phyloP scores from a whole-genome alignment of 1,140 invertebrate species.

The Drosophila arawakana region DNA sequence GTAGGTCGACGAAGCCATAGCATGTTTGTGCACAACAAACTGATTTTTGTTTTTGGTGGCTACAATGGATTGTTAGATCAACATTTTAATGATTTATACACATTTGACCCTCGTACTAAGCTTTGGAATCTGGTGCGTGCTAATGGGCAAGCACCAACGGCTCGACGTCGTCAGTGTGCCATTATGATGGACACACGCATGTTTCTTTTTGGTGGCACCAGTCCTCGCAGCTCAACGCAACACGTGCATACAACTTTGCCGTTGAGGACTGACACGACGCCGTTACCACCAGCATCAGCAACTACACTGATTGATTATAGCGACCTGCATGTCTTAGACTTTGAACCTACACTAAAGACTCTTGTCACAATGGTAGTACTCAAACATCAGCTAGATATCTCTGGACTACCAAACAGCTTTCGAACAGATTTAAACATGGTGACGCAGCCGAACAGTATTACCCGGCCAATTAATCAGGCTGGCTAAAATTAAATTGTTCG shows the following conservation, averaged over 20 bases:
- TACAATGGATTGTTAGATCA: conserved; percentile 90
- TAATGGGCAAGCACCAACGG: conserved; percentile 87
- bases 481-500: conserved; percentile 61
- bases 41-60: conserved; percentile 95
- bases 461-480: conserved; percentile 78
- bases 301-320: conserved; percentile 89
- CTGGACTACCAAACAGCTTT: conserved; percentile 87
- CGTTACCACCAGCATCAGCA: background rate
- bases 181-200: conserved; percentile 89
- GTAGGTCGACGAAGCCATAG: conserved; percentile 94
- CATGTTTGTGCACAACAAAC: conserved; percentile 91
- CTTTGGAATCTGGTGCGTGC: conserved; percentile 88
- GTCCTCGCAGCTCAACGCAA: conserved; percentile 84
- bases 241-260: background rate
- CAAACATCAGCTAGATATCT: conserved; percentile 87
- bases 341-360: conserved; percentile 89
- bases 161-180: conserved; percentile 91
- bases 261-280: conserved; percentile 2
- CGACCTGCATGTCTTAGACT: conserved; percentile 91
- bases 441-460: conserved; percentile 85
- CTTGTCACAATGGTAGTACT: conserved; percentile 88
- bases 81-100: conserved; percentile 93
- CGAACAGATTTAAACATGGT: conserved; percentile 85
- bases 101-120: conserved; percentile 88
- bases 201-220: conserved; percentile 94